phyloP scores from a whole-genome alignment of 1,140 invertebrate genomes.

The Lethrus apterus region DNA sequence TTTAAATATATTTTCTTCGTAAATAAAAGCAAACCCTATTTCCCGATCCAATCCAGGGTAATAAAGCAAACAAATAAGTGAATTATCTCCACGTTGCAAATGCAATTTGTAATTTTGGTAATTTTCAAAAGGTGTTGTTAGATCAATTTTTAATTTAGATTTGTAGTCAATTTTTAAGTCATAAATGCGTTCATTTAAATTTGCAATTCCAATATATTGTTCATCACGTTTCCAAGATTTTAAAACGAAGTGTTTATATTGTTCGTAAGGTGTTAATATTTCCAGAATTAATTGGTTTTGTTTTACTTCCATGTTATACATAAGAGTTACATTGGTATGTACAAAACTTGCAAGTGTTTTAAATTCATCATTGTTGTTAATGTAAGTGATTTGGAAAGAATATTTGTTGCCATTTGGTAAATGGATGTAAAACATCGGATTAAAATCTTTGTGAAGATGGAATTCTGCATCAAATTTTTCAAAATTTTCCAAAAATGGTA shows the following conservation, averaged over 20 bases:
- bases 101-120: neutral
- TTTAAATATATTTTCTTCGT: neutral
- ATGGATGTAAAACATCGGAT: constrained; percentile 11
- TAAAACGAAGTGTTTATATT: neutral
- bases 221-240: neutral
- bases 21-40: neutral
- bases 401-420: constrained; percentile 8
- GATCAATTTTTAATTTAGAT: neutral
- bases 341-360: neutral
- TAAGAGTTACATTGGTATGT: too few relatives aligned
- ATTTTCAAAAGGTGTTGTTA: neutral
- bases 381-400: constrained; percentile 4
- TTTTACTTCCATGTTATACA: too few relatives aligned
- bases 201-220: neutral
- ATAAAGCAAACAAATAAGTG: neutral
- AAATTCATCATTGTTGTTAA: neutral
- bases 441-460: constrained; percentile 13
- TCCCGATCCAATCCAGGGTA: neutral
- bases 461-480: constrained; percentile 14
- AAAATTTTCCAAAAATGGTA: constrained; percentile 15
- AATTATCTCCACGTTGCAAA: neutral
- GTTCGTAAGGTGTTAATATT: neutral
- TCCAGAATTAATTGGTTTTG: too few relatives aligned
- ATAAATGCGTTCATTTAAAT: neutral
- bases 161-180: neutral